Evolutionary conservation across 53 echinoderm and acorn worm species (phyloP).

Genomic region (Pentamera pediparva): DNA sequence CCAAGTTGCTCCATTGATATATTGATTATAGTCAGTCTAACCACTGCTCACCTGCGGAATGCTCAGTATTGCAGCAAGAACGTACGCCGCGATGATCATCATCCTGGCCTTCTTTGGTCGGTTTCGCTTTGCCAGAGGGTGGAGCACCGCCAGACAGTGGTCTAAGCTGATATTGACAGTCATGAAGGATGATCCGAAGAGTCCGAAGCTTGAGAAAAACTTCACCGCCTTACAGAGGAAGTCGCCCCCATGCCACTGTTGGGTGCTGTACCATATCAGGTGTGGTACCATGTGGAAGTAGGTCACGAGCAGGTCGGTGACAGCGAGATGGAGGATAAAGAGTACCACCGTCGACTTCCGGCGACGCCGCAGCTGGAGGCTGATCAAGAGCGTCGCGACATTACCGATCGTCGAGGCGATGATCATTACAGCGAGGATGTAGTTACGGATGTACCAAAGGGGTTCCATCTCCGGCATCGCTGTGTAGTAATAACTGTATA

Average conservation of each 20-base stretch:
- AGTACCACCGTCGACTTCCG: conserved; percentile 89
- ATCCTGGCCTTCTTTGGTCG: conserved; percentile 61
- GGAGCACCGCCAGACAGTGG: conserved; percentile 77
- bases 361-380: conserved; percentile 63
- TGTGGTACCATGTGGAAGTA: conserved; percentile 84
- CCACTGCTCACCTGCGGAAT: conserved; percentile 90
- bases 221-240: conserved; percentile 73
- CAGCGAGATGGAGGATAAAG: conserved; percentile 80
- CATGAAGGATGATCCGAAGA: conserved; percentile 86
- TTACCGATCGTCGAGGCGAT: conserved; percentile 86
- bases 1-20: no score
- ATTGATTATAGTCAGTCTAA: no score
- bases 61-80: conserved; percentile 69
- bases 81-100: conserved; percentile 71
- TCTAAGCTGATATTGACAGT: conserved; percentile 93
- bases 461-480: conserved; percentile 16
- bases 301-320: conserved; percentile 80
- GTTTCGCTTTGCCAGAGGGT: conserved; percentile 71
- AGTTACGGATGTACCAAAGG: not conserved
- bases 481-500: not conserved
- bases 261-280: conserved; percentile 71
- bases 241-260: conserved; percentile 74
- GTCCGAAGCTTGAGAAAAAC: conserved; percentile 88
- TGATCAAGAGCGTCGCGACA: conserved; percentile 73
- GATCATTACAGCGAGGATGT: conserved; percentile 48